Conservation (phyloP, 1,140 invertebrate genomes). For the Adelges cooleyi region DNA sequence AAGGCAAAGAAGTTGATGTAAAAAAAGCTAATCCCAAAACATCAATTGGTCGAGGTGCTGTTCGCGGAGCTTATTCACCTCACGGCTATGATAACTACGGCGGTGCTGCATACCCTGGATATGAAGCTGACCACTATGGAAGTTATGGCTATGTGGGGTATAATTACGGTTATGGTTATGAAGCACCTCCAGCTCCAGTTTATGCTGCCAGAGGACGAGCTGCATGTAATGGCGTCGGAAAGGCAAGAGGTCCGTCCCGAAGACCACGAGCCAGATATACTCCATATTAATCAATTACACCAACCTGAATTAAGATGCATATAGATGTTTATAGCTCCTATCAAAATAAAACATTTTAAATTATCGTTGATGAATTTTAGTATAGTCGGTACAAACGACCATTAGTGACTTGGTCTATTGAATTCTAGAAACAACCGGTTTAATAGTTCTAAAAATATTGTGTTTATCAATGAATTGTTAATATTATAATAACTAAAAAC, state of each 20-base stretch:
- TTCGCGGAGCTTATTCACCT: constrained; percentile 39
- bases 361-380: too few relatives aligned
- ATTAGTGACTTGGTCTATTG: too few relatives aligned
- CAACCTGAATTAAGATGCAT: too few relatives aligned
- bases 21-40: constrained; percentile 61
- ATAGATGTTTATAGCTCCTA: too few relatives aligned
- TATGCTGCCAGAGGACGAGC: constrained; percentile 10
- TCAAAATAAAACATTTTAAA: too few relatives aligned
- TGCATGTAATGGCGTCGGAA: constrained; percentile 22
- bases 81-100: constrained; percentile 23
- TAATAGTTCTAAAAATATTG: too few relatives aligned
- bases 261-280: constrained; percentile 40
- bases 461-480: too few relatives aligned
- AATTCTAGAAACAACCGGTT: too few relatives aligned
- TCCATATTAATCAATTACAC: constrained; percentile 35
- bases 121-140: constrained; percentile 23
- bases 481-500: too few relatives aligned
- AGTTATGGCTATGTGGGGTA: constrained; percentile 16
- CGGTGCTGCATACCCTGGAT: constrained; percentile 11
- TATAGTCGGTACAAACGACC: too few relatives aligned
- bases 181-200: constrained; percentile 20
- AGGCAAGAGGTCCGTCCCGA: constrained; percentile 25
- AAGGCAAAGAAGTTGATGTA: constrained; percentile 78
- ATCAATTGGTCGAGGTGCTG: constrained; percentile 55
- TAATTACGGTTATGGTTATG: constrained; percentile 25